Conservation (phyloP, 2,797 vertebrate genomes). For the Pangasius mekongensis region DNA sequence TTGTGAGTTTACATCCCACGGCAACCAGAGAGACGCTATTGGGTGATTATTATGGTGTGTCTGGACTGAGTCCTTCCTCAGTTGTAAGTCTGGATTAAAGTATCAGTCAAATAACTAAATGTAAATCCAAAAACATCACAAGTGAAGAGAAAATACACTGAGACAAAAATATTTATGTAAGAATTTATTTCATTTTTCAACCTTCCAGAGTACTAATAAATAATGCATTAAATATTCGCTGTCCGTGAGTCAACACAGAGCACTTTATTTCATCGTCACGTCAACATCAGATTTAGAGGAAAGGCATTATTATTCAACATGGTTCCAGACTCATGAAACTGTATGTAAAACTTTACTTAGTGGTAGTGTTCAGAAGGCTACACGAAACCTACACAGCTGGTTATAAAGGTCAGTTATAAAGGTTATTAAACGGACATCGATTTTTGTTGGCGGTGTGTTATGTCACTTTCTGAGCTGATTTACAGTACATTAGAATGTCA, state of each 20-base stretch:
- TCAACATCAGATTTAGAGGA: constrained; percentile 4
- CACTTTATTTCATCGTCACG: not conserved
- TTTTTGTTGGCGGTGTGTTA: not conserved
- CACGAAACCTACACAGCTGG: not conserved
- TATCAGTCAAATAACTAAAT: not conserved
- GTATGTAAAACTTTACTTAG: not conserved
- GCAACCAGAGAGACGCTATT: not conserved
- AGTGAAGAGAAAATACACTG: not conserved
- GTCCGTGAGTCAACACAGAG: constrained; percentile 26
- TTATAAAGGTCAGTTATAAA: not conserved
- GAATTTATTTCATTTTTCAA: constrained; percentile 8
- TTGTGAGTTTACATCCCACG: not conserved
- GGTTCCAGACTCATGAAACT: constrained; percentile 31
- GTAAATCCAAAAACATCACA: not conserved
- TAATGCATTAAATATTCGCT: constrained; percentile 8
- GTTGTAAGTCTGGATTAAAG: not conserved
- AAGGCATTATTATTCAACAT: constrained; percentile 17
- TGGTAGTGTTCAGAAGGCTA: not conserved
- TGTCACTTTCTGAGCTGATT: not conserved
- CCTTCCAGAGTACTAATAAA: not conserved
- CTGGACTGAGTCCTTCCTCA: not conserved
- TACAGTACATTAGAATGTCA: not conserved
- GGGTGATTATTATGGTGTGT: not conserved
- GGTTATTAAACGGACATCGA: not conserved
- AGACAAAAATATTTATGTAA: not conserved